Evolutionary conservation across 2,113 vertebrate genomes (phyloP).

Genomic region (Cromileptes altivelis): DNA sequence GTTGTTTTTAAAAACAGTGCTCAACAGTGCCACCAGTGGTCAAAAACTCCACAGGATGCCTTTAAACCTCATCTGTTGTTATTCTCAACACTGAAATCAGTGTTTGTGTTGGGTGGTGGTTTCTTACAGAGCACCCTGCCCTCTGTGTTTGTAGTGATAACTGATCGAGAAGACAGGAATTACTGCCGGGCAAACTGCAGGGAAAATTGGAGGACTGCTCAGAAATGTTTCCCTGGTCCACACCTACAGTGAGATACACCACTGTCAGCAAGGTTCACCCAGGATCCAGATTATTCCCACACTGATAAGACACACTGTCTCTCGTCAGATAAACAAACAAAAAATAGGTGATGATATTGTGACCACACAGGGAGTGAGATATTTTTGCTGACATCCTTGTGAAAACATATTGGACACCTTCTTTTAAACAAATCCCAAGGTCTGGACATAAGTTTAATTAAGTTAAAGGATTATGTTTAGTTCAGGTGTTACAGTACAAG

Average conservation of each 20-base stretch:
- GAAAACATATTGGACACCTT: neutral
- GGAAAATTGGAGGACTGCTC: slow-evolving; percentile 25
- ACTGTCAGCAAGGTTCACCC: slow-evolving; percentile 46
- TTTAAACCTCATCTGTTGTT: neutral
- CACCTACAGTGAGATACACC: slow-evolving; percentile 39
- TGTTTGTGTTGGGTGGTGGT: slow-evolving; percentile 23
- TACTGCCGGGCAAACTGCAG: neutral
- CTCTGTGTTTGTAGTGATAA: slow-evolving; percentile 2
- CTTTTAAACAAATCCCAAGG: neutral
- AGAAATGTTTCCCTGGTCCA: slow-evolving; percentile 13
- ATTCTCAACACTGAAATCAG: neutral
- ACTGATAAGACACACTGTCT: slow-evolving; percentile 55
- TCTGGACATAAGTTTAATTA: neutral
- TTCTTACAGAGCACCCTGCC: neutral
- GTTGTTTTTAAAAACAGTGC: neutral
- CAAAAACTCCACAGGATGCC: neutral
- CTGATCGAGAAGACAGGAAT: neutral
- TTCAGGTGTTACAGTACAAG: neutral
- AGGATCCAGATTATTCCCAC: slow-evolving; percentile 56
- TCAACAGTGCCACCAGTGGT: neutral
- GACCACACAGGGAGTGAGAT: neutral
- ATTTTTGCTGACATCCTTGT: slow-evolving; percentile 18
- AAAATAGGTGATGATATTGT: neutral
- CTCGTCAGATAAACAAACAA: neutral
- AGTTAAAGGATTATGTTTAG: neutral